A percentile compares a stretch with the other conserved stretches of the same genome.
phyloP scores from a whole-genome alignment of 2,888 invertebrate species.

The Gryllus longicercus region DNA sequence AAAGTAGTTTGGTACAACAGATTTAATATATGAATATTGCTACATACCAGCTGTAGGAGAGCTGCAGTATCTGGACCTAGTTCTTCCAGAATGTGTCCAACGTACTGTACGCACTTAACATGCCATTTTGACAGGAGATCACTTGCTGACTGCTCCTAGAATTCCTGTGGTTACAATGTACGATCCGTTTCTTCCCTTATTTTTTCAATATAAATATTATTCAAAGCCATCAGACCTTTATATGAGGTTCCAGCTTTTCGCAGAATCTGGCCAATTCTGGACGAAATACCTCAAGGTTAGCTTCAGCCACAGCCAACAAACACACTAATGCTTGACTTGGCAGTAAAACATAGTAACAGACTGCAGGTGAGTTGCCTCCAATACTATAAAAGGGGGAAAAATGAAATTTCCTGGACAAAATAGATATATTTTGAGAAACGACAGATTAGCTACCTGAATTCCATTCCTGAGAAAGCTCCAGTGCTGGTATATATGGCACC shows the following conservation, averaged over 20 bases:
- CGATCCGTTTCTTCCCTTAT: neutral
- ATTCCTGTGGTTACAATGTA: neutral
- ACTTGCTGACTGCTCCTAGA: neutral
- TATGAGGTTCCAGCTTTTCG: conserved; percentile 28
- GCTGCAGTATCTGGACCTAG: conserved; percentile 30
- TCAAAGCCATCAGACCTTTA: conserved; percentile 21
- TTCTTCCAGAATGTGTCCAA: conserved; percentile 28
- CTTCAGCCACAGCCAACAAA: conserved; percentile 33
- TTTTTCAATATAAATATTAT: neutral
- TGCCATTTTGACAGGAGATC: conserved; percentile 30
- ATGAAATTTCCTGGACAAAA: neutral
- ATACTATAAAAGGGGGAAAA: neutral
- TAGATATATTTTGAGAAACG: neutral
- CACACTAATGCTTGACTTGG: conserved; percentile 31
- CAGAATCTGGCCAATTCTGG: conserved; percentile 35
- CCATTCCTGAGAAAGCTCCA: conserved; percentile 37
- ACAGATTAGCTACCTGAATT: conserved; percentile 33
- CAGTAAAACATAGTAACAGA: conserved; percentile 36
- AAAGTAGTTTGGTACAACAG: neutral
- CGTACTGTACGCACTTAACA: conserved; percentile 29
- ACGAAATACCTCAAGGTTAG: conserved; percentile 35
- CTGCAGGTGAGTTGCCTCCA: conserved; percentile 31
- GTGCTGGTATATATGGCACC: conserved; percentile 36
- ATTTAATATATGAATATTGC: neutral
- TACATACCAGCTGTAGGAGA: conserved; percentile 32